Evolutionary conservation across 2,888 invertebrate genomes (phyloP).

Genomic region (Conops quadrifasciatus): DNA sequence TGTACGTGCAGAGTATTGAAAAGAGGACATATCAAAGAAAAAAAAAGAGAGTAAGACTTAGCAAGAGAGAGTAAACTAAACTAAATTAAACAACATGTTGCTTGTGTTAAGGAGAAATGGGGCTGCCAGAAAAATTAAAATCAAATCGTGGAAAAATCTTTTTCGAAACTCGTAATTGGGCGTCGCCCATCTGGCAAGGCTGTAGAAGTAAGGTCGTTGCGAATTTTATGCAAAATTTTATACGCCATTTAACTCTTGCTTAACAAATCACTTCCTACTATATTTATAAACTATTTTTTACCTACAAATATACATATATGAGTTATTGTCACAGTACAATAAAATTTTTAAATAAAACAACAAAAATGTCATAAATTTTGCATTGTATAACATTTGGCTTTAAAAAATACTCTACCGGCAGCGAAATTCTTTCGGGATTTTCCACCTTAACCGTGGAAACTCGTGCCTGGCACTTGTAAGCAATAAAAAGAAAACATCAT

Average conservation of each 20-base stretch:
- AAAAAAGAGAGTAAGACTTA: neutral
- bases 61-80: neutral
- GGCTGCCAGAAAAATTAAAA: too few species aligned
- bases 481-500: neutral
- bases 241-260: too few species aligned
- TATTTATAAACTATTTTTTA: too few species aligned
- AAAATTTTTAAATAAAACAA: neutral
- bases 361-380: neutral
- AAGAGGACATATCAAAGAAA: neutral
- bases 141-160: too few species aligned
- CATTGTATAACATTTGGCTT: neutral
- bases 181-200: too few species aligned
- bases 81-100: conserved; percentile 8
- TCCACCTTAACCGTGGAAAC: conserved; percentile 13
- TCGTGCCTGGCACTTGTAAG: conserved; percentile 17
- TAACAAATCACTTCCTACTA: too few species aligned
- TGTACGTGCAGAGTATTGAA: neutral
- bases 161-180: too few species aligned
- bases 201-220: too few species aligned
- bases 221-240: too few species aligned
- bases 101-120: neutral
- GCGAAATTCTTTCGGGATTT: conserved; percentile 16
- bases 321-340: neutral
- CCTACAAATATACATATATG: neutral
- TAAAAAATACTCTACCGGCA: neutral